Evolutionary conservation across 2,113 vertebrate genomes (phyloP).

Genomic region (Notarius lentiginosus): DNA sequence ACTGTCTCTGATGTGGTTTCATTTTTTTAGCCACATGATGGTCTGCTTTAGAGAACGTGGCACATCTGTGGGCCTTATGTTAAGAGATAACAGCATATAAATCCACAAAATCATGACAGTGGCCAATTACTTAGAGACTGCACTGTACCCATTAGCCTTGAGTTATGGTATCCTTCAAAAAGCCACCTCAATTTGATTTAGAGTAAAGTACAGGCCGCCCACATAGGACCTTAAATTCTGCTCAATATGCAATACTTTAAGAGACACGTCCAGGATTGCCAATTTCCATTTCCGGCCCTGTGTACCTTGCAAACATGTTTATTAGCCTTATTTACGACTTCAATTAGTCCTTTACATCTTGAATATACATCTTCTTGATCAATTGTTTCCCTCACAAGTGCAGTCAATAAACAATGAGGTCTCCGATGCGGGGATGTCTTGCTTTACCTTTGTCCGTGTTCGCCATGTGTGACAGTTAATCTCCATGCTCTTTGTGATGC

Average conservation of each 20-base stretch:
- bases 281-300: slow-evolving; percentile 53
- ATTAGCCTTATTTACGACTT: slow-evolving; percentile 65
- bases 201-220: not conserved
- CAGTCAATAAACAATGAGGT: slow-evolving; percentile 53
- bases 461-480: slow-evolving; percentile 51
- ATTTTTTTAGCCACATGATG: not conserved
- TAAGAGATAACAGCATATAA: not conserved
- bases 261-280: slow-evolving; percentile 55
- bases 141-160: slow-evolving; percentile 21
- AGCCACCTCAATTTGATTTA: slow-evolving; percentile 8
- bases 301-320: slow-evolving; percentile 60
- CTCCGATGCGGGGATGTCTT: slow-evolving; percentile 41
- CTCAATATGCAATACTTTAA: slow-evolving; percentile 37
- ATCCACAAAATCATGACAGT: not conserved
- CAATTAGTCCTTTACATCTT: slow-evolving; percentile 52
- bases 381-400: slow-evolving; percentile 24
- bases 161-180: slow-evolving; percentile 9
- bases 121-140: slow-evolving; percentile 8
- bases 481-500: slow-evolving; percentile 61
- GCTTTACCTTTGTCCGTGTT: slow-evolving; percentile 54
- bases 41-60: not conserved
- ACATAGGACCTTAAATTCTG: slow-evolving; percentile 32
- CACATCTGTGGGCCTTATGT: not conserved
- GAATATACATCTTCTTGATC: slow-evolving; percentile 21
- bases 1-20: not conserved